Base-by-base conservation (phyloP, 1,140 invertebrate species). In the Lordiphosa clarofinis region DNA sequence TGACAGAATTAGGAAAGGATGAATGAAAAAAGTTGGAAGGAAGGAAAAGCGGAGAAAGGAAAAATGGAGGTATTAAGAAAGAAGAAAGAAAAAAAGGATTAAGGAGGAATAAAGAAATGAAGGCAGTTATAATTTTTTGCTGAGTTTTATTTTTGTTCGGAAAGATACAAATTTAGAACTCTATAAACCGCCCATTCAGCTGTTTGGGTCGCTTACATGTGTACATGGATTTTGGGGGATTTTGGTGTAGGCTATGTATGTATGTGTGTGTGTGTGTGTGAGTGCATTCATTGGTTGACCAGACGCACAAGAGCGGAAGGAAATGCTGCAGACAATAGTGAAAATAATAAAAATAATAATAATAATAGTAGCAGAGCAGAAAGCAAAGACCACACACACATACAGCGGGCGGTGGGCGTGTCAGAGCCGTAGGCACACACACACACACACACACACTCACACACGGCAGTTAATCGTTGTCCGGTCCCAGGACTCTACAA, bases 261-360 rank as follows among this genome's bases (percentile, higher is more conserved):
- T 36, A 31, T 49, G 8, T 4, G n/a, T 12, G n/a, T 11, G 3
- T n/a, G 33, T 50, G 21, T 13, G 42, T 53, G 47, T 42, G 54
- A 28, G 15, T 65, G 67, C 60, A 71, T 28, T 64, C 67, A 37
- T 49, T 71, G 67, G 67, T 42, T 64, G 66, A 61, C 59, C 66
- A 70, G 48, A 59, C 55, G 43, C 43, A 54, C 36, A 12, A 35
- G n/a, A 56, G 35, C 44, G 63, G 53, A 56, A 73, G 69, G 62
- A 73, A 73, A 73, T 61, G 56, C 69, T 66, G 56, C 69, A 73
- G 69, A 73, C 69, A 73, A 66, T 73, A 56, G 69, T 66, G 47
- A 56, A 73, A 73, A 73, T 73, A 73, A 73, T 73, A 73, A 70
- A 61, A 70, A 73, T 73, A 73, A 73, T 60, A 58, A 38, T 49